A percentile compares a stretch with the other conserved stretches of the same genome.
These are phyloP conservation scores for Microcebus tavaratra DNA, from an alignment of 2,113 vertebrate species.

Conservation along the genomic window DNA sequence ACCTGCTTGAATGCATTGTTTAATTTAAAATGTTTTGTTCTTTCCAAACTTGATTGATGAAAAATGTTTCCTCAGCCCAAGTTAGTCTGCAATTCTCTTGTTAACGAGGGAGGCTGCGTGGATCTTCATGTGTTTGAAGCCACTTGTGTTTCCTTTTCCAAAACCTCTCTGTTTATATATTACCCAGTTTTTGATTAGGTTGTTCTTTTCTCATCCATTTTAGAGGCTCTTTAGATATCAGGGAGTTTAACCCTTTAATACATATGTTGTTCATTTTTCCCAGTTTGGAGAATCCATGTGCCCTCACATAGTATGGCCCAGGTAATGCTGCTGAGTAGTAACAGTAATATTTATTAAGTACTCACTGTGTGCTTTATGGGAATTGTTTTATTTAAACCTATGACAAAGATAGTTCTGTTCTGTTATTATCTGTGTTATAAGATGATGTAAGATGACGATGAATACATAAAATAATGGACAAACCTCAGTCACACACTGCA, in stretches of 20 bases:
- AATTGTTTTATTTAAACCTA: not conserved
- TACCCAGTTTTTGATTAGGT: not conserved
- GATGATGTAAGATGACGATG: not conserved
- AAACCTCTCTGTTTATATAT: not conserved
- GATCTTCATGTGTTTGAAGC: not conserved
- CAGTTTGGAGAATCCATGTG: not conserved
- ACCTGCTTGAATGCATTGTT: not conserved
- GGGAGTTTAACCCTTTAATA: not conserved
- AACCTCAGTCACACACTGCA: not conserved
- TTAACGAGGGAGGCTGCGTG: not conserved
- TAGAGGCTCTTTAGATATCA: not conserved
- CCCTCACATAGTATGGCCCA: not conserved
- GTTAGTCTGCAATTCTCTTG: not conserved
- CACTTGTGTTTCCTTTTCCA: not conserved
- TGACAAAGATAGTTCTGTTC: not conserved
- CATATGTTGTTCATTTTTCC: not conserved
- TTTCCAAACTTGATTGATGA: not conserved
- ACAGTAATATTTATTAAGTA: not conserved
- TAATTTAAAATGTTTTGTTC: not conserved
- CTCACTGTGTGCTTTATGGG: not conserved
- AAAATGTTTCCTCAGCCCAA: not conserved
- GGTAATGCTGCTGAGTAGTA: not conserved
- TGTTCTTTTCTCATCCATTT: not conserved
- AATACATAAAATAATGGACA: not conserved
- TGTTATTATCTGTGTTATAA: not conserved